Percentiles rank a stretch among this genome's conserved stretches.
Conservation (phyloP, 2,113 vertebrate species). For the Atractosteus spatula region DNA sequence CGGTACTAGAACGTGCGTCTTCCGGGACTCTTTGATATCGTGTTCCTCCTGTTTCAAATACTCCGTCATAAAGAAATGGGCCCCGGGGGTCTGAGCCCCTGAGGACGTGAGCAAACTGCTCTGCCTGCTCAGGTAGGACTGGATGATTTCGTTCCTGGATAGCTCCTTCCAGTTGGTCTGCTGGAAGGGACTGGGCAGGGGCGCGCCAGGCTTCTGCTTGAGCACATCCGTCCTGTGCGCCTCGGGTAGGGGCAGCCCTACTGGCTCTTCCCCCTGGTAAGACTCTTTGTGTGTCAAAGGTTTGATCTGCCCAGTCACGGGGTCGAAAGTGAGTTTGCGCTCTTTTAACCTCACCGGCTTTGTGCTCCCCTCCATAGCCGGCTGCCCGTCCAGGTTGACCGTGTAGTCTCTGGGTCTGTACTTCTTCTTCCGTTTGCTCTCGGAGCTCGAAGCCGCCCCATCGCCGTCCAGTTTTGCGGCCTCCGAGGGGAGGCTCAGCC, state of each 20-base stretch:
- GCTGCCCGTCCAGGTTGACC: slow-evolving; percentile 68
- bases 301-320: slow-evolving; percentile 86
- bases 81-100: slow-evolving; percentile 74
- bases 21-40: slow-evolving; percentile 63
- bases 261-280: slow-evolving; percentile 54
- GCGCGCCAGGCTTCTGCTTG: slow-evolving; percentile 66
- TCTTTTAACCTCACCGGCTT: slow-evolving; percentile 90
- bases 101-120: slow-evolving; percentile 85
- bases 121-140: slow-evolving; percentile 88
- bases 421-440: slow-evolving; percentile 81
- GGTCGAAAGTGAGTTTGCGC: slow-evolving; percentile 85
- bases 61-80: slow-evolving; percentile 82
- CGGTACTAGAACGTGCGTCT: slow-evolving; percentile 72
- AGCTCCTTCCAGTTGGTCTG: slow-evolving; percentile 91
- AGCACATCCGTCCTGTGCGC: slow-evolving; percentile 76
- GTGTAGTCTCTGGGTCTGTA: slow-evolving; percentile 72
- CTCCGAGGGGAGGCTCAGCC: slow-evolving; percentile 56
- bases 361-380: slow-evolving; percentile 61
- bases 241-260: slow-evolving; percentile 46
- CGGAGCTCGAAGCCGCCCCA: slow-evolving; percentile 59
- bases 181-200: slow-evolving; percentile 80
- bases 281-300: slow-evolving; percentile 75
- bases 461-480: slow-evolving; percentile 66
- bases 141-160: slow-evolving; percentile 87
- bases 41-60: slow-evolving; percentile 82